These are phyloP conservation scores for Poecilia picta DNA, from an alignment of 2,797 vertebrate genomes.

Conservation along the genomic window DNA sequence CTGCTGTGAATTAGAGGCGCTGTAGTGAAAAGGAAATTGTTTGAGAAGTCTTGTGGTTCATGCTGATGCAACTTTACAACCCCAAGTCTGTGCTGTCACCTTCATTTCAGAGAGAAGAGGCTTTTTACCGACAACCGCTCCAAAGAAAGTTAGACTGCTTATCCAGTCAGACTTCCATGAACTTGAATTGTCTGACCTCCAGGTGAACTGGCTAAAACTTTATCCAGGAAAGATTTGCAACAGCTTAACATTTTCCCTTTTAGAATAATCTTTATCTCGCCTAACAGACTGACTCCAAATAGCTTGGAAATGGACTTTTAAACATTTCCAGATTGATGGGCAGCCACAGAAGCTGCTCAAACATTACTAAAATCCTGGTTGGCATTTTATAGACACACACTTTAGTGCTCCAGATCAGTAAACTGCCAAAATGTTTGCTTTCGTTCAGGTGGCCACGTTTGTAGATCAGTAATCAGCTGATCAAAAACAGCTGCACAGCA, in stretches of 20 bases:
- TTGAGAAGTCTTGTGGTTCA: background rate
- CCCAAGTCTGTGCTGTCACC: background rate
- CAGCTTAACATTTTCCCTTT: background rate
- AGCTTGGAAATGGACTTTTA: background rate
- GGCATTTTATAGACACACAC: background rate
- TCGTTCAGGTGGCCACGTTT: background rate
- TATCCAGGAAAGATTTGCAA: background rate
- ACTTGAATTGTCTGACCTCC: background rate
- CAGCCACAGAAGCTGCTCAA: background rate
- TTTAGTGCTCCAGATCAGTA: background rate
- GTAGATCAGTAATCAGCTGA: conserved; percentile 2
- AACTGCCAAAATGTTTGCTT: conserved; percentile 2
- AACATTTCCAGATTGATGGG: conserved; percentile 9
- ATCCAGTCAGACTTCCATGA: background rate
- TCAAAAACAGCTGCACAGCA: background rate
- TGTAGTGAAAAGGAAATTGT: background rate
- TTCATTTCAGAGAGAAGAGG: background rate
- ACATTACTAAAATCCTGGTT: background rate
- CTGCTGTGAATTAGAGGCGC: background rate
- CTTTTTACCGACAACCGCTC: background rate
- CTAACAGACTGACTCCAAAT: background rate
- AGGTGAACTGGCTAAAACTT: background rate
- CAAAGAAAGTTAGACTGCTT: background rate
- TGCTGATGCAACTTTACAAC: background rate
- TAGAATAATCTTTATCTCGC: background rate